Evolutionary conservation across 2,797 vertebrate genomes (phyloP), one percentile per base, ranked within the genome.

Genomic region (Sebastes diaconus): DNA sequence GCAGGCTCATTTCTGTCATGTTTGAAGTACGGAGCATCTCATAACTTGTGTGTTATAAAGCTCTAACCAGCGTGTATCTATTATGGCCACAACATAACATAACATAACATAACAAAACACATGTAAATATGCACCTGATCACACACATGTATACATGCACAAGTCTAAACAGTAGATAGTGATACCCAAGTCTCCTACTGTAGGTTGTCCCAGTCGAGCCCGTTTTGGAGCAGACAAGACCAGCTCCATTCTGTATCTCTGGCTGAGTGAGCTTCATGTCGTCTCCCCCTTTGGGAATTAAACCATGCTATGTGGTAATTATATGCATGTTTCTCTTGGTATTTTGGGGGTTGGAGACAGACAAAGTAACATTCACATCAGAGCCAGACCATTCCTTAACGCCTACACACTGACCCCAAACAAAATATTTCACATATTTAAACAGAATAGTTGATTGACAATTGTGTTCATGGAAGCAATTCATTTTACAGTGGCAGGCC

Each of bases 261-360:
- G 82, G 69, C 79, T 76, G 34, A 68, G 60, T 22, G 68, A 78
- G 81, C 68, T 80, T 81, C 74, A 80, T 87, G 81, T 84, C 80
- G 80, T 88, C 70, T 87, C 66, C 73, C 73, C 75, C 81, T 81
- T 87, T 86, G 88, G 84, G 90, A 91, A 90, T 92, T 67, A 78
- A 91, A 89, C 84, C 86, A 84, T 92, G 84, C 83, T 87, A 84
- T 88, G 84, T 66, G 80, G 79, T 89, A 88, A 92, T 92, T 89
- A 82, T 84, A 91, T 88, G 94, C 88, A 90, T 90, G 87, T 92
- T 92, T 92, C 82, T 90, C 81, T 83, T 52, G 75, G 89, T 92
- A 93, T 92, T 93, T 93, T 90, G 85, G 88, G 87, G 87, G 85
- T 88, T 92, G 87, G 89, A 93, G 87, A 86, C 87, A 88, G 87